A percentile compares a stretch with the other conserved stretches of the same genome.
These are phyloP conservation scores for Illadopsis cleaveri DNA, from an alignment of 2,113 vertebrate genomes.

Conservation along the genomic window DNA sequence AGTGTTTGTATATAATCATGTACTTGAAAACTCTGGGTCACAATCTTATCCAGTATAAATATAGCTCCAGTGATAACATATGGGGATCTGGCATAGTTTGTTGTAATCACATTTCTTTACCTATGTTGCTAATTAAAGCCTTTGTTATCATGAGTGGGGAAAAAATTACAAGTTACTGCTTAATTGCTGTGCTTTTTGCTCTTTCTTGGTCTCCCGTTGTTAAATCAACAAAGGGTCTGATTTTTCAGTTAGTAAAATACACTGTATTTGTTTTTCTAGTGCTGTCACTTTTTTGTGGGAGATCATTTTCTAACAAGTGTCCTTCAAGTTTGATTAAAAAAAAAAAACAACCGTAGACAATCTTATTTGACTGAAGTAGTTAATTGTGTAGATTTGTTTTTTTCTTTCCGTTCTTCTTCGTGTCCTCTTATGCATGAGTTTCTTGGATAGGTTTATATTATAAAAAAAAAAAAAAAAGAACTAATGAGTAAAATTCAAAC, in stretches of 20 bases:
- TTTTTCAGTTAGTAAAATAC: neutral
- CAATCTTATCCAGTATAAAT: slow-evolving; percentile 54
- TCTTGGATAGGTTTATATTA: neutral
- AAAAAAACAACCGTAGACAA: neutral
- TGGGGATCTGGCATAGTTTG: slow-evolving; percentile 42
- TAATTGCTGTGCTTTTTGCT: neutral
- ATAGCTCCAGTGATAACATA: slow-evolving; percentile 19
- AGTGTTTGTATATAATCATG: slow-evolving; percentile 10
- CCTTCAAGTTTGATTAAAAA: neutral
- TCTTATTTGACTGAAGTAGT: neutral
- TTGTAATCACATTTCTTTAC: slow-evolving; percentile 54
- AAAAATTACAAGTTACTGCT: slow-evolving; percentile 21
- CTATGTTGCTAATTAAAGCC: slow-evolving; percentile 59
- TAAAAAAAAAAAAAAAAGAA: neutral
- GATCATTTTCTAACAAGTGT: neutral
- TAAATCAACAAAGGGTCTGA: neutral
- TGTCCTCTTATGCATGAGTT: neutral
- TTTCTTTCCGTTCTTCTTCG: neutral
- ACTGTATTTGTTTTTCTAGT: neutral
- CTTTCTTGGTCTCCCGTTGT: neutral
- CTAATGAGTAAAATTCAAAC: neutral
- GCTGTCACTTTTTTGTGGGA: neutral
- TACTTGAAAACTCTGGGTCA: slow-evolving; percentile 35
- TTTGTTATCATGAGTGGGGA: neutral
- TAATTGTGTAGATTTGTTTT: neutral